phyloP scores from a whole-genome alignment of 1,140 invertebrate species.

The Papilio machaon region DNA sequence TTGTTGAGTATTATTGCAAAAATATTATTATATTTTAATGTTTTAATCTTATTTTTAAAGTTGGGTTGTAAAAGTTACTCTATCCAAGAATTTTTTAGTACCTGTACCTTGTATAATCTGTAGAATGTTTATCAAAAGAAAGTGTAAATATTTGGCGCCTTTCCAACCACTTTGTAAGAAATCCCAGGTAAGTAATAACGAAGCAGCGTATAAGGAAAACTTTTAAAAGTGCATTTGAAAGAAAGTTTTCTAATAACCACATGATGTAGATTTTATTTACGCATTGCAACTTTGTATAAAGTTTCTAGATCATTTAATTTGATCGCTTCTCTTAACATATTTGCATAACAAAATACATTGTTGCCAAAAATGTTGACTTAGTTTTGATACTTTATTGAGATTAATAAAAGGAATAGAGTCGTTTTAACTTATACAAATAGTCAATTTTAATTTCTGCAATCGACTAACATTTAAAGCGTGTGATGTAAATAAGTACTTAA shows the following conservation, averaged over 20 bases:
- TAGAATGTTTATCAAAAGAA: background rate
- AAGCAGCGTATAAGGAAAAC: background rate
- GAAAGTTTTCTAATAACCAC: background rate
- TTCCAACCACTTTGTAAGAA: background rate
- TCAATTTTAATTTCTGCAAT: too few relatives aligned
- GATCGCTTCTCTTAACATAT: background rate
- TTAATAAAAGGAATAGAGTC: background rate
- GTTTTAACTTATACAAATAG: too few relatives aligned
- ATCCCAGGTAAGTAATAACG: background rate
- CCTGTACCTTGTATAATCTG: background rate
- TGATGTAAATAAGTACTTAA: too few relatives aligned
- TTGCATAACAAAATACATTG: background rate
- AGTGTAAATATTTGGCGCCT: background rate
- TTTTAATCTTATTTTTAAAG: too few relatives aligned
- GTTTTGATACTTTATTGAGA: background rate
- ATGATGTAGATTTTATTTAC: background rate
- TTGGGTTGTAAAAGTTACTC: background rate
- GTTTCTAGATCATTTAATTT: background rate
- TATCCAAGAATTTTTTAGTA: background rate
- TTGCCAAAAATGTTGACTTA: background rate
- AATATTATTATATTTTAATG: too few relatives aligned
- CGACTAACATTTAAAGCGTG: too few relatives aligned
- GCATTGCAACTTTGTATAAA: background rate
- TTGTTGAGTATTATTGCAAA: too few relatives aligned
- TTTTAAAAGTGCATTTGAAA: background rate